A percentile compares a stretch with the other conserved stretches of the same genome.
phyloP scores from a whole-genome alignment of 2,888 invertebrate species.

The Archaeoteleia sp. region DNA sequence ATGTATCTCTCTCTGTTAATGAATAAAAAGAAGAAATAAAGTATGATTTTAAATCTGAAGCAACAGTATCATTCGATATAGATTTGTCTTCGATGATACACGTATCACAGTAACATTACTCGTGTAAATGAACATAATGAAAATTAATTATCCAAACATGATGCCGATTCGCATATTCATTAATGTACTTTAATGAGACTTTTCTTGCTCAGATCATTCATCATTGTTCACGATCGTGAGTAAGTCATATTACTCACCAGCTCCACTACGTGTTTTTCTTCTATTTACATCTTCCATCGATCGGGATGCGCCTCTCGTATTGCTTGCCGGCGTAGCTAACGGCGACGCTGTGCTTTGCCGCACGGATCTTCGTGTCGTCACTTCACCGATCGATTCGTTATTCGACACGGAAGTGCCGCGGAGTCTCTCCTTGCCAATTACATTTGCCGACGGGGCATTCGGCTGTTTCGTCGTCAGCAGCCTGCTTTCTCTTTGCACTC shows the following conservation, averaged over 20 bases:
- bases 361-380: constrained; percentile 71
- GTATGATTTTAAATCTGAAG: too few relatives aligned
- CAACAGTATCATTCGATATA: too few relatives aligned
- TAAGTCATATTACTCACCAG: constrained; percentile 69
- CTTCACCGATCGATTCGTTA: constrained; percentile 70
- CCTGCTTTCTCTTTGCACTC: constrained; percentile 72
- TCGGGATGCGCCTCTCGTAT: constrained; percentile 73
- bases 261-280: constrained; percentile 74
- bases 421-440: constrained; percentile 69
- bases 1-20: too few relatives aligned
- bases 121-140: neutral
- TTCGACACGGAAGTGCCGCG: constrained; percentile 70
- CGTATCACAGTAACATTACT: constrained; percentile 53
- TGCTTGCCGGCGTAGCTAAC: constrained; percentile 71
- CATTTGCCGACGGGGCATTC: constrained; percentile 55
- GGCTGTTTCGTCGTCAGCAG: constrained; percentile 71
- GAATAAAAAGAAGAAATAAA: too few relatives aligned
- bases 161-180: neutral
- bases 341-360: constrained; percentile 73
- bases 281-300: constrained; percentile 72
- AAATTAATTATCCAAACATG: too few relatives aligned
- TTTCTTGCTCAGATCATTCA: constrained; percentile 39
- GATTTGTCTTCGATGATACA: too few relatives aligned
- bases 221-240: constrained; percentile 39
- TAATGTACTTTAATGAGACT: neutral